Evolutionary conservation across 2,888 invertebrate species (phyloP).

Genomic region (Adineta ricciae): DNA sequence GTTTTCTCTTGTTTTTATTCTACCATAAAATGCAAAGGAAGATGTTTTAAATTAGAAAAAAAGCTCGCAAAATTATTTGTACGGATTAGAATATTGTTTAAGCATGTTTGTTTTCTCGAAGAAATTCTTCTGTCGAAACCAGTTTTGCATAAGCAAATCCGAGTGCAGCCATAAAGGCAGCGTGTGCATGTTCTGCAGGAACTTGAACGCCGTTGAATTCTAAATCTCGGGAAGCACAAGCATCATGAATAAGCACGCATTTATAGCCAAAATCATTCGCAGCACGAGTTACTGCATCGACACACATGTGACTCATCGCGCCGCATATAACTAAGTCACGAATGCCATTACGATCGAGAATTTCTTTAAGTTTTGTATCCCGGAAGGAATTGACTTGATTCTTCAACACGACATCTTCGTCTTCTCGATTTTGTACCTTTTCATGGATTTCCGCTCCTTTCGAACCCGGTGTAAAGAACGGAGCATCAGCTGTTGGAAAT

Average conservation of each 20-base stretch:
- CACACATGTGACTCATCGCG: neutral
- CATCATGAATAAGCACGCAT: neutral
- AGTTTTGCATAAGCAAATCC: neutral
- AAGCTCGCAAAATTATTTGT: too few species aligned
- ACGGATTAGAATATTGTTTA: neutral
- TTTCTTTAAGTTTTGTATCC: neutral
- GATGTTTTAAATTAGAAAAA: too few species aligned
- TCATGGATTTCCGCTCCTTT: neutral
- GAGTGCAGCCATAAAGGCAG: neutral
- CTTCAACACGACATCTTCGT: neutral
- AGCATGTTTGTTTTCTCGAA: neutral
- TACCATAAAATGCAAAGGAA: too few species aligned
- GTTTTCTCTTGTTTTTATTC: too few species aligned
- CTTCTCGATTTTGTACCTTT: neutral
- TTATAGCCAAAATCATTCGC: neutral
- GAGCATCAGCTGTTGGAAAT: neutral
- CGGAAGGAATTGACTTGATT: neutral
- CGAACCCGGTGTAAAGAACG: neutral
- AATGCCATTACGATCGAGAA: neutral
- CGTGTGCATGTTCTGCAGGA: neutral
- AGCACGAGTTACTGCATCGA: neutral
- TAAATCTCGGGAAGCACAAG: neutral
- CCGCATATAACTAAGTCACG: neutral
- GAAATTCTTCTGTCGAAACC: neutral
- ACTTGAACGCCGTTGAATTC: neutral